These are phyloP conservation scores for Lasiurus borealis DNA, from an alignment of 2,113 vertebrate species.

Conservation along the genomic window DNA sequence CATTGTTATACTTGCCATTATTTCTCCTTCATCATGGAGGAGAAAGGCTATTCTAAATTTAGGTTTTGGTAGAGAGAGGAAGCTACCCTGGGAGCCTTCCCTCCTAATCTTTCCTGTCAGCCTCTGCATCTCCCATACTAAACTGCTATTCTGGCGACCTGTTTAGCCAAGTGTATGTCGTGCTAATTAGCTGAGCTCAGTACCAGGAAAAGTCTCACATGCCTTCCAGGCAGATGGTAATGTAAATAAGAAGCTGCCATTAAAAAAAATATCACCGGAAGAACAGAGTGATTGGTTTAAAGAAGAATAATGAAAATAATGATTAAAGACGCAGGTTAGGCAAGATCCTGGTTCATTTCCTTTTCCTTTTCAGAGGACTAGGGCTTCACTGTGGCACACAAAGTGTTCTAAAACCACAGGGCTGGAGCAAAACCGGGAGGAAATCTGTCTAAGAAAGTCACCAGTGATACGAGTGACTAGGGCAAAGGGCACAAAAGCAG, in stretches of 20 bases:
- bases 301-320: constrained; percentile 50
- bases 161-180: neutral
- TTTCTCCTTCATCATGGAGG: constrained; percentile 4
- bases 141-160: neutral
- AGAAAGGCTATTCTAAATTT: constrained; percentile 19
- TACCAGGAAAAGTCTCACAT: constrained; percentile 54
- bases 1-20: neutral
- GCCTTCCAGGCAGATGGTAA: constrained; percentile 43
- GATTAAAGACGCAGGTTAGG: neutral
- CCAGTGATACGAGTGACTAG: neutral
- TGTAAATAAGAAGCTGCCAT: constrained; percentile 63
- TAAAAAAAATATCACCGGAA: neutral
- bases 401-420: neutral
- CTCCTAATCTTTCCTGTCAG: neutral
- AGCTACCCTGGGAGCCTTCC: neutral
- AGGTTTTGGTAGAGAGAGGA: neutral
- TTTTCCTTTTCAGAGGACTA: neutral
- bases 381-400: neutral
- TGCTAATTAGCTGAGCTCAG: constrained; percentile 19
- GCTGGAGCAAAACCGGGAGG: constrained; percentile 3
- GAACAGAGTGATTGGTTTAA: constrained; percentile 46
- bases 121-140: neutral
- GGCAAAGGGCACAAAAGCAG: constrained; percentile 15
- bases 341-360: constrained; percentile 42
- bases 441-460: constrained; percentile 45